phyloP scores from a whole-genome alignment of 2,888 invertebrate species.

The Zygothrica quintamaculata region DNA sequence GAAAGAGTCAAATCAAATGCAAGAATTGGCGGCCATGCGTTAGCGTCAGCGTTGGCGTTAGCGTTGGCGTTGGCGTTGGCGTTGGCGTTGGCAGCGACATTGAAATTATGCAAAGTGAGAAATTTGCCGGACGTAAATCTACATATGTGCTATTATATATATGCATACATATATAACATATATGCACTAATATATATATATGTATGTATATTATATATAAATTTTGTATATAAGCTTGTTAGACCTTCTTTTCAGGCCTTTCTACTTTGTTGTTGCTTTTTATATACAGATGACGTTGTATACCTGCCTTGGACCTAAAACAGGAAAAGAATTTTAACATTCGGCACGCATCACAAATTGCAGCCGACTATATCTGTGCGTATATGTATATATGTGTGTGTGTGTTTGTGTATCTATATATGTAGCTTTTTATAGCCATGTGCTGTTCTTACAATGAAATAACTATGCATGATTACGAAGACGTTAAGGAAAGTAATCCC shows the following conservation, averaged over 20 bases:
- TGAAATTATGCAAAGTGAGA: slow-evolving; percentile 72
- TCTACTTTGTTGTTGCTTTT: not conserved
- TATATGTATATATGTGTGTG: slow-evolving; percentile 1
- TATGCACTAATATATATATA: slow-evolving; percentile 26
- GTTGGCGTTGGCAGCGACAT: slow-evolving; percentile 39
- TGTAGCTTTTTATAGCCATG: slow-evolving; percentile 51
- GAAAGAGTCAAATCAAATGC: slow-evolving; percentile 58
- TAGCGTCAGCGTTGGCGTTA: slow-evolving; percentile 25
- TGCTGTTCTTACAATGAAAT: slow-evolving; percentile 25
- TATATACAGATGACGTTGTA: not conserved
- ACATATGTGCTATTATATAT: slow-evolving; percentile 4
- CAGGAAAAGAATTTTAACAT: slow-evolving; percentile 41
- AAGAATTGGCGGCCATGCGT: slow-evolving; percentile 66
- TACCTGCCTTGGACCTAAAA: not conserved
- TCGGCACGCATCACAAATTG: slow-evolving; percentile 42
- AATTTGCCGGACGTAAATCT: slow-evolving; percentile 46
- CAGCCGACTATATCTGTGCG: slow-evolving; percentile 13
- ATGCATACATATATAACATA: slow-evolving; percentile 12
- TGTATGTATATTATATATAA: slow-evolving; percentile 39
- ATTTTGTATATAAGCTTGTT: slow-evolving; percentile 14
- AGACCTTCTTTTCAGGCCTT: no score
- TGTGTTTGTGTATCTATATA: slow-evolving; percentile 13
- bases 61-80: slow-evolving; percentile 33
- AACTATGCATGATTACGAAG: slow-evolving; percentile 40
- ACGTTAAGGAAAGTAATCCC: slow-evolving; percentile 43